Conservation (phyloP, 2,113 vertebrate genomes). For the Salvelinus sp. region DNA sequence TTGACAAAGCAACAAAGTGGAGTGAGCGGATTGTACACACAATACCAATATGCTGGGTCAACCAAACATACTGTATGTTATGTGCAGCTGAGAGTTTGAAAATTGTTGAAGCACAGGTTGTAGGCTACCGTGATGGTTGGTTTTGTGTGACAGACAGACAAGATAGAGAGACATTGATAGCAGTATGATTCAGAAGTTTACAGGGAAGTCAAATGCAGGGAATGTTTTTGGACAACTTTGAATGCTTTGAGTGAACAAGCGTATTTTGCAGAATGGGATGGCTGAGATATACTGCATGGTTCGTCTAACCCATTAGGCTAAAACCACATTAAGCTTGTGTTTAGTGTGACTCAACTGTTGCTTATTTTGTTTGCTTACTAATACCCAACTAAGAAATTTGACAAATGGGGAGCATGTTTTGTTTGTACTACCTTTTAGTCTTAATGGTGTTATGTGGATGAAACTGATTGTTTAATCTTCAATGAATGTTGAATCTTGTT, state of each 20-base stretch:
- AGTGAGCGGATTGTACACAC: constrained; percentile 18
- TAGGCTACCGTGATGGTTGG: background rate
- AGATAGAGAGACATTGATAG: background rate
- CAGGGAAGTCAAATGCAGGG: constrained; percentile 18
- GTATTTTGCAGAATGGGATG: background rate
- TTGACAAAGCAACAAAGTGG: constrained; percentile 50
- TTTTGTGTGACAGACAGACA: background rate
- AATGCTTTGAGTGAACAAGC: background rate
- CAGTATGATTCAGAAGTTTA: background rate
- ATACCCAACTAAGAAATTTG: constrained; percentile 11
- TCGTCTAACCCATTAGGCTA: background rate
- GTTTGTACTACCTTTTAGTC: background rate
- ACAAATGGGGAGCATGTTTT: background rate
- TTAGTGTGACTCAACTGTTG: constrained; percentile 13
- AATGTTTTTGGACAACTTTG: background rate
- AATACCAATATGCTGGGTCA: constrained; percentile 34
- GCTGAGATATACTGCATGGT: background rate
- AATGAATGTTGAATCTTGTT: no score
- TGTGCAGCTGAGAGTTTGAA: constrained; percentile 19
- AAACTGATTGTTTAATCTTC: no score
- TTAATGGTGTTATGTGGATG: background rate
- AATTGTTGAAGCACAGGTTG: background rate
- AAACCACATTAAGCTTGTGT: background rate
- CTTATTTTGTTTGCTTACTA: constrained; percentile 40
- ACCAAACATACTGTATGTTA: constrained; percentile 6